Evolutionary conservation across 2,113 vertebrate species (phyloP).

Genomic region (Pavo muticus): DNA sequence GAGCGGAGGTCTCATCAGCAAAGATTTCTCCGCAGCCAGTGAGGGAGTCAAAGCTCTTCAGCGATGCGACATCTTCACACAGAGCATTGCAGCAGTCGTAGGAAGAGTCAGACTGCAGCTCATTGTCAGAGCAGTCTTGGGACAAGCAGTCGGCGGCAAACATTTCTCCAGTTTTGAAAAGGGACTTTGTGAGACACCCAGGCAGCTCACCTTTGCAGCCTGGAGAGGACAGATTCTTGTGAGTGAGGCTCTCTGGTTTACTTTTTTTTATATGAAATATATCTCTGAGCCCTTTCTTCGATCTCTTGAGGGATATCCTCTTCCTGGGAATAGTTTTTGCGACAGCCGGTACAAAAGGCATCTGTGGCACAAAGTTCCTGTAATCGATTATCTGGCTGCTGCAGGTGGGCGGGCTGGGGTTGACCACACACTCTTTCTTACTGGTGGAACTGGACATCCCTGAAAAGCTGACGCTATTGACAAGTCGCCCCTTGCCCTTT

Average conservation of each 20-base stretch:
- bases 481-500: conserved; percentile 63
- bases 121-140: conserved; percentile 78
- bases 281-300: conserved; percentile 85
- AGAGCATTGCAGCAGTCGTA: conserved; percentile 77
- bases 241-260: conserved; percentile 79
- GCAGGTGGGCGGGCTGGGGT: conserved; percentile 53
- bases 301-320: conserved; percentile 85
- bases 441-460: conserved; percentile 68
- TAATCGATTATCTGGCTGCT: conserved; percentile 85
- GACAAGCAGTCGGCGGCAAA: conserved; percentile 63
- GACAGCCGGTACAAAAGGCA: conserved; percentile 88
- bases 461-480: conserved; percentile 82
- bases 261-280: conserved; percentile 82
- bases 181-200: conserved; percentile 42
- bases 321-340: conserved; percentile 88
- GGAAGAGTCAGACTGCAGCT: conserved; percentile 81
- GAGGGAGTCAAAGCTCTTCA: conserved; percentile 90
- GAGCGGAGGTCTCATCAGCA: conserved; percentile 83
- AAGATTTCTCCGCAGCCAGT: conserved; percentile 91
- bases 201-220: conserved; percentile 20
- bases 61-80: conserved; percentile 84
- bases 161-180: conserved; percentile 59
- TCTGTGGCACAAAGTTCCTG: conserved; percentile 86
- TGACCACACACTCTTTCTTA: conserved; percentile 65
- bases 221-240: conserved; percentile 60